phyloP scores from a whole-genome alignment of 2,113 vertebrate species.

The Stigmatopora nigra region DNA sequence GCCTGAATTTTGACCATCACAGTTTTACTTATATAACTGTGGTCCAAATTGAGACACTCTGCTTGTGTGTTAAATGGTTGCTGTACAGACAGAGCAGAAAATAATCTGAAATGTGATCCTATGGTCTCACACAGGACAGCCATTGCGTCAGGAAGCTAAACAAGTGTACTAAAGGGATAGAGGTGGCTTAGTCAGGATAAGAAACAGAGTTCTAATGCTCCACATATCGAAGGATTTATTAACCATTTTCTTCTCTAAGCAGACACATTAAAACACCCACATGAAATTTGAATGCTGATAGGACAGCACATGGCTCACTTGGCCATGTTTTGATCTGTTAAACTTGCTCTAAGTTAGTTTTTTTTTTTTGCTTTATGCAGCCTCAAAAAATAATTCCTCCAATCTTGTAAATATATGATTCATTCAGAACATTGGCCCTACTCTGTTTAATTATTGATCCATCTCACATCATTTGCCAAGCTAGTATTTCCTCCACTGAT shows the following conservation, averaged over 20 bases:
- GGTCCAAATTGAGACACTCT: neutral
- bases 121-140: conserved; percentile 52
- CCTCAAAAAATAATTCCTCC: too few relatives aligned
- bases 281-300: conserved; percentile 28
- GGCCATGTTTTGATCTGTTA: too few relatives aligned
- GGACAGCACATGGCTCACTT: conserved; percentile 10
- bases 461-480: conserved; percentile 33
- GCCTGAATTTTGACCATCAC: conserved; percentile 18
- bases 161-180: conserved; percentile 65
- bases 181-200: conserved; percentile 68
- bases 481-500: conserved; percentile 31
- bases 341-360: too few relatives aligned
- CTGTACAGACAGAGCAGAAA: neutral
- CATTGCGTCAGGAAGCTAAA: conserved; percentile 59
- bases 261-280: conserved; percentile 29
- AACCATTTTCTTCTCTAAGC: conserved; percentile 35
- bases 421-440: conserved; percentile 41
- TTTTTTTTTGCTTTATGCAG: too few relatives aligned
- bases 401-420: too few relatives aligned
- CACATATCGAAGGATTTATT: conserved; percentile 52
- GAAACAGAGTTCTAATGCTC: conserved; percentile 51
- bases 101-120: conserved; percentile 65
- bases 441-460: conserved; percentile 56
- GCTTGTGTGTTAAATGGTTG: neutral
- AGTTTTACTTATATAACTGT: conserved; percentile 18